A percentile compares a stretch with the other conserved stretches of the same genome.
Conservation (phyloP, 2,888 invertebrate species). For the Seladonia tumulorum region DNA sequence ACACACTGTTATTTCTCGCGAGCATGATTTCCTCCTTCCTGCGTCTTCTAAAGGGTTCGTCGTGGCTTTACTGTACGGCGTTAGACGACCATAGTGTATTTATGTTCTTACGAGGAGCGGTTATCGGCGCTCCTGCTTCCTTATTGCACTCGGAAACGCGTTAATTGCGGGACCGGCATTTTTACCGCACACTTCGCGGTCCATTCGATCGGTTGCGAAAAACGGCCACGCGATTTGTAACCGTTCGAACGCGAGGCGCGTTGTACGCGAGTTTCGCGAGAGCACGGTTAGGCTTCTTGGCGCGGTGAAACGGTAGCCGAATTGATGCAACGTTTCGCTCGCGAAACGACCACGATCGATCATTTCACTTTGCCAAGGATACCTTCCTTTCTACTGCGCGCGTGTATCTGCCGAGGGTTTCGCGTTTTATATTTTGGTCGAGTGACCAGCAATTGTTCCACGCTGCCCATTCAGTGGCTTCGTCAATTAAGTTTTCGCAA, state of each 20-base stretch:
- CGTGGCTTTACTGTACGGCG: not conserved
- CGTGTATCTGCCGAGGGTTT: not conserved
- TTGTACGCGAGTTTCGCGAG: conserved; percentile 6
- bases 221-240: not conserved
- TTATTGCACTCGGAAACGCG: conserved; percentile 38
- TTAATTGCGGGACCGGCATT: conserved; percentile 40
- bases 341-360: conserved; percentile 41
- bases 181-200: conserved; percentile 15
- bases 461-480: not conserved
- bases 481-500: not conserved
- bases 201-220: conserved; percentile 25
- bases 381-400: conserved; percentile 31
- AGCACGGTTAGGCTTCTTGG: conserved; percentile 12
- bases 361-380: conserved; percentile 38
- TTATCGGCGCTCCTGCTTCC: conserved; percentile 20
- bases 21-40: conserved; percentile 22
- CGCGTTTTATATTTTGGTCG: not conserved
- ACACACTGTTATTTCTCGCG: conserved; percentile 18
- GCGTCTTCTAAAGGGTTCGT: conserved; percentile 11
- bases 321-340: conserved; percentile 45
- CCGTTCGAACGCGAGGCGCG: conserved; percentile 28
- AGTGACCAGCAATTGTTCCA: not conserved
- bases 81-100: not conserved
- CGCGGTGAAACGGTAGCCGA: conserved; percentile 23
- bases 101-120: not conserved